A percentile compares a stretch with the other conserved stretches of the same genome.
Evolutionary conservation across 2,113 vertebrate genomes (phyloP).

Genomic region (Capricornis sumatraensis): DNA sequence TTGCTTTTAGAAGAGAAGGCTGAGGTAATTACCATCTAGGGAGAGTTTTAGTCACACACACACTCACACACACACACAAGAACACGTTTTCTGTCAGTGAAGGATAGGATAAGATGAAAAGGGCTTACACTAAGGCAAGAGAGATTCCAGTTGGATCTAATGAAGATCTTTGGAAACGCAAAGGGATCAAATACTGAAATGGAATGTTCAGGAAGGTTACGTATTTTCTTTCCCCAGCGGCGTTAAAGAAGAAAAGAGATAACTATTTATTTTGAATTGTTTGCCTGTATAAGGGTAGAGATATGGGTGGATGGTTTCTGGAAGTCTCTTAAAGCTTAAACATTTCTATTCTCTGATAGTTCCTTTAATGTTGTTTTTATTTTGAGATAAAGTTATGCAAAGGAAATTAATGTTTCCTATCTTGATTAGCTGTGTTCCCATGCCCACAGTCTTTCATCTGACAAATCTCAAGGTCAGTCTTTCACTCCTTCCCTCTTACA

Average conservation of each 20-base stretch:
- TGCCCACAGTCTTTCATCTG: background rate
- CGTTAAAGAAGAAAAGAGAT: background rate
- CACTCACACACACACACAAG: background rate
- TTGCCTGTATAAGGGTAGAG: background rate
- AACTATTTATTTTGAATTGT: conserved; percentile 21
- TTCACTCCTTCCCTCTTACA: background rate
- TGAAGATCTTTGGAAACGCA: background rate
- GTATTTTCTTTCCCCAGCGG: background rate
- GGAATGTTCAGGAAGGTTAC: background rate
- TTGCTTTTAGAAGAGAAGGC: background rate
- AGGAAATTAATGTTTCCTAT: background rate
- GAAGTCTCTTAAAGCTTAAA: background rate
- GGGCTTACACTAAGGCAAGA: background rate
- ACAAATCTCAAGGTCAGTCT: background rate
- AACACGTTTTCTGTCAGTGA: background rate
- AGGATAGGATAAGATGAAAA: conserved; percentile 5
- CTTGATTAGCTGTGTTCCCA: background rate
- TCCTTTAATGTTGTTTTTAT: background rate
- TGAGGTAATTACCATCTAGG: background rate
- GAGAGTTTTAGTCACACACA: background rate
- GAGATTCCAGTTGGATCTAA: background rate
- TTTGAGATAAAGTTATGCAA: background rate
- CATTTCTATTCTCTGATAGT: background rate
- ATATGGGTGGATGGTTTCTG: background rate
- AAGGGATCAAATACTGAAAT: background rate